Base-by-base conservation (phyloP, 2,888 invertebrate genomes). In the Brachyptera risi region DNA sequence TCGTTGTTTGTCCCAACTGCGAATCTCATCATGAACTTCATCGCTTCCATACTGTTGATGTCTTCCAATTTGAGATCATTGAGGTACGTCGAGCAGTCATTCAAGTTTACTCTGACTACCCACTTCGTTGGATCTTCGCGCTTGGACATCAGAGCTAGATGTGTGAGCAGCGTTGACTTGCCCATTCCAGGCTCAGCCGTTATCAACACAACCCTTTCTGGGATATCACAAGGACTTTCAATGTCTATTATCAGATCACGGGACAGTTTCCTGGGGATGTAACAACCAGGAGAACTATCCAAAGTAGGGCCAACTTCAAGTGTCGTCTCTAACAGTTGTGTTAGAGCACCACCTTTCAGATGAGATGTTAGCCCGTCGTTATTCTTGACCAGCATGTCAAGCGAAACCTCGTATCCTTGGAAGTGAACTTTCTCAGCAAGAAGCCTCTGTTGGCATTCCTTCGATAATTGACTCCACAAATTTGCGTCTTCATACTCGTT, bases 131-230 rank as follows among this genome's bases (percentile, higher is more conserved):
- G 51, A 19, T 59, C 38, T 23, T 40, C 17, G 11, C 26, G 27
- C 31, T 59, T 59, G 15, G 50, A 38, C n/a, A 23, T 27, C 9
- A 26, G 19, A 2, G 54, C 54, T 13, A 59, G 9, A 7, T 59
- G 40, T 5, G 51, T 50, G 27, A 59, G 38, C 9, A 59, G 38
- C 2, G 59, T 59, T 5, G 59, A 50, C 51, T 59, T 59, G 23
- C 59, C 59, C 59, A 59, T 59, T 4, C 59, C 59, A 9, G 59
- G 59, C 38, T 59, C 59, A n/a, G 59, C 59, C 1, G 37, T 26
- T 1, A 59, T 50, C 5, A 59, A 17, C 11, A 54, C 38, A 0
- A 35, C 35, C 24, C 40, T 50, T 11, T 27, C 59, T 9, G 21
- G 21, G 4, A 51, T n/a, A 23, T 37, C 51, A 11, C 21, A 11